Evolutionary conservation across 2,888 invertebrate genomes (phyloP).

Genomic region (Stegophylla sp.): DNA sequence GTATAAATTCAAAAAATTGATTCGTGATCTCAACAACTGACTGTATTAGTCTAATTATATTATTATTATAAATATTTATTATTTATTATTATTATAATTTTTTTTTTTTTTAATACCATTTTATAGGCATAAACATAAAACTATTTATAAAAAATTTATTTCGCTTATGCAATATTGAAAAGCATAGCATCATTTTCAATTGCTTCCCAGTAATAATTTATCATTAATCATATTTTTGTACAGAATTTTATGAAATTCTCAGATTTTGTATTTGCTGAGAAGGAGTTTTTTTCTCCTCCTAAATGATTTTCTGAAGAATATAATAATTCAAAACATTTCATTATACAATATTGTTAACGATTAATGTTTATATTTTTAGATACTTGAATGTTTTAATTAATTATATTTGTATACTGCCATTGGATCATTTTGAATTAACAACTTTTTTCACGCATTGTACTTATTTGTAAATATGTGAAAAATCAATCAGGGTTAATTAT

Average conservation of each 20-base stretch:
- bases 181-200: constrained; percentile 11
- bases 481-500: constrained; percentile 56
- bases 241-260: constrained; percentile 39
- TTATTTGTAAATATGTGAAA: constrained; percentile 53
- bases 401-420: constrained; percentile 54
- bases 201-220: constrained; percentile 12
- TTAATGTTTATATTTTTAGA: constrained; percentile 36
- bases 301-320: background rate
- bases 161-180: constrained; percentile 24
- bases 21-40: constrained; percentile 57
- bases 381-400: constrained; percentile 28
- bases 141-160: constrained; percentile 27
- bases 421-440: constrained; percentile 45
- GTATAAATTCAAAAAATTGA: constrained; percentile 52
- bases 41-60: constrained; percentile 57
- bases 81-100: too few species aligned
- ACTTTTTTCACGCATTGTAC: constrained; percentile 43
- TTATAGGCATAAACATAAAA: constrained; percentile 24
- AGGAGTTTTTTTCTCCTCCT: background rate
- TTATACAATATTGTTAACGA: constrained; percentile 34
- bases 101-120: constrained; percentile 34
- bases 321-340: constrained; percentile 1
- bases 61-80: constrained; percentile 16
- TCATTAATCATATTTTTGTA: constrained; percentile 38
- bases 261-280: background rate